Percentiles rank a stretch among this genome's conserved stretches.
Evolutionary conservation across 2,797 vertebrate species (phyloP).

Genomic region (Sebastes alutus): DNA sequence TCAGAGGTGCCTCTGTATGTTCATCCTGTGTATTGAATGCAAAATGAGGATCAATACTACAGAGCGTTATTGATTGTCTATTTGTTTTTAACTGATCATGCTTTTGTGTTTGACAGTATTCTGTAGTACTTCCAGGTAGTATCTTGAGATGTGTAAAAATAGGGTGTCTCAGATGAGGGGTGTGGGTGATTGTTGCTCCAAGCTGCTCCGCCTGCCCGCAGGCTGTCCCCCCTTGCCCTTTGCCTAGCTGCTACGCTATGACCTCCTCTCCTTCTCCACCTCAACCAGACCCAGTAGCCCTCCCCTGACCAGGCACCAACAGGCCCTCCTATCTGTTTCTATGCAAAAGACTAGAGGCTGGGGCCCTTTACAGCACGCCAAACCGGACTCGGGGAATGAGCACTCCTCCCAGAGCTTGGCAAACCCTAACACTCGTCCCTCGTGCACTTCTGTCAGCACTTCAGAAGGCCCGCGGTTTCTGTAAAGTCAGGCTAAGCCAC

Average conservation of each 20-base stretch:
- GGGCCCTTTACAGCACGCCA: conserved; percentile 71
- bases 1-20: conserved; percentile 81
- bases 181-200: conserved; percentile 67
- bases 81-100: conserved; percentile 72
- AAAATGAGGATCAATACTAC: conserved; percentile 80
- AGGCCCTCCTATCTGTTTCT: conserved; percentile 82
- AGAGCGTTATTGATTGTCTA: conserved; percentile 78
- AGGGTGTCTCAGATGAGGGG: conserved; percentile 63
- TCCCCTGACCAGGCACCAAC: conserved; percentile 65
- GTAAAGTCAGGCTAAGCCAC: conserved; percentile 59
- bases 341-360: conserved; percentile 83
- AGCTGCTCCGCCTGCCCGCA: conserved; percentile 79
- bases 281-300: conserved; percentile 70
- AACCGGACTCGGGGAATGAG: conserved; percentile 65
- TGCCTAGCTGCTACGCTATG: conserved; percentile 79
- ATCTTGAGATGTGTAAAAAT: conserved; percentile 67
- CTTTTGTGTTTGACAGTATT: conserved; percentile 80
- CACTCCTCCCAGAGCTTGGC: conserved; percentile 61
- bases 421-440: conserved; percentile 26
- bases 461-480: conserved; percentile 53
- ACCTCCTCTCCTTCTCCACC: conserved; percentile 57
- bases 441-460: conserved; percentile 54
- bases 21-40: conserved; percentile 82
- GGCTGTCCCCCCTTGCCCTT: conserved; percentile 72
- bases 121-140: conserved; percentile 81